Base-by-base conservation (phyloP, 2,113 vertebrate genomes). In the Sylvilagus bachmani region DNA sequence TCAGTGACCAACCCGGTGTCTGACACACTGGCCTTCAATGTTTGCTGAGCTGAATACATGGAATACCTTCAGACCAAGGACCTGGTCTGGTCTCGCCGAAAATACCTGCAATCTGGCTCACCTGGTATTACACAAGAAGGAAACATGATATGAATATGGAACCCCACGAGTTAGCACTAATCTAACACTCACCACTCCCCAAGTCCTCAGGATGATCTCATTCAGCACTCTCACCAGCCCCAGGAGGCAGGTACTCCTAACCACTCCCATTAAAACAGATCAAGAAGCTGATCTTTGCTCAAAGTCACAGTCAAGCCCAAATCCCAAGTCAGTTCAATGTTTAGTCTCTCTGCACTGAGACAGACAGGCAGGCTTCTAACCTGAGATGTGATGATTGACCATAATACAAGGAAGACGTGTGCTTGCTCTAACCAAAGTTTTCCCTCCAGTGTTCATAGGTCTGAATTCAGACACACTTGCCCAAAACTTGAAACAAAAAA, bases 1-100 rank as follows among this genome's bases (percentile, higher is more conserved):
- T 74, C 89, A 36, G 71, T 51, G 79, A 82, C 64, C 75, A 90
- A 91, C 12, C 21, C 49, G 33, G 27, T 19, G 27, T 66, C 24
- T 38, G 53, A 79, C 82, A 96, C 10, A 67, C 7, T 73, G 70
- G 36, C 31, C 69, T 66, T 93, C 66, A 71, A 53, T 53, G 75
- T 64, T 16, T 94, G 91, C 9, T 85, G 64, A 69, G 33, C 78
- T 83, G 79, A 94, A 82, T 73, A 81, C 9, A 10, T 21, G 29
- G 51, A 81, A 88, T 75, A 74, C 51, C 90, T 95, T 94, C 49
- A 78, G 27, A 74, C 53, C 13, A 62, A 96, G 51, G 70, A 93
- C 31, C 61, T 66, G 10, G 31, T 55, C 62, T 58, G 29, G 53
- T 25, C 69, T 75, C 53, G 2, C 12, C 83, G 44, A 89, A 93